phyloP scores from a whole-genome alignment of 1,140 invertebrate genomes.

The Drosophila malerkotliana region DNA sequence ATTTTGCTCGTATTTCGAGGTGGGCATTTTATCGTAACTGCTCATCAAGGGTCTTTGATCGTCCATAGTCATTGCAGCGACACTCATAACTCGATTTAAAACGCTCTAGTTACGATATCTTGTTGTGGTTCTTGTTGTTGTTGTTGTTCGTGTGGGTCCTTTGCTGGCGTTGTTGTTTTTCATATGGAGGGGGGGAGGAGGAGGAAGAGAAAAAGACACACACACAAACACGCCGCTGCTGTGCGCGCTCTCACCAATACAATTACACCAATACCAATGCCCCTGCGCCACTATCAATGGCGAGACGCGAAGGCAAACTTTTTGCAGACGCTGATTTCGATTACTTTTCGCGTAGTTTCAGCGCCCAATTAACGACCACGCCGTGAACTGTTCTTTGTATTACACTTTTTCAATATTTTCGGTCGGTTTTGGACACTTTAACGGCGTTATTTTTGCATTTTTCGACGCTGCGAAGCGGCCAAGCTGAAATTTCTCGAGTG shows the following conservation, averaged over 20 bases:
- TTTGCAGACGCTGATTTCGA: conserved; percentile 45
- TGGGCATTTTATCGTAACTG: conserved; percentile 83
- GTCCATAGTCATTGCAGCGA: conserved; percentile 84
- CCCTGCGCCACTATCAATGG: conserved; percentile 32
- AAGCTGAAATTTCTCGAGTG: conserved; percentile 39
- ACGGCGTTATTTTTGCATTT: conserved; percentile 59
- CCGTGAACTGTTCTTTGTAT: conserved; percentile 62
- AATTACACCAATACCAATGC: conserved; percentile 26
- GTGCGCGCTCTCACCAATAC: conserved; percentile 43
- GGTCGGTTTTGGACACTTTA: conserved; percentile 54
- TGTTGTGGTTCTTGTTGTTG: conserved; percentile 36
- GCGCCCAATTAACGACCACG: conserved; percentile 49
- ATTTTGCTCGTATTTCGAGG: conserved; percentile 79
- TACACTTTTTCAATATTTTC: conserved; percentile 68
- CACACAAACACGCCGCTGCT: conserved; percentile 8
- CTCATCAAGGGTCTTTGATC: conserved; percentile 84
- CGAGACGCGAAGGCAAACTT: conserved; percentile 53
- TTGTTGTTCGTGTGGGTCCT: conserved; percentile 36
- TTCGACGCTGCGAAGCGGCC: conserved; percentile 52
- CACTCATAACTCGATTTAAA: conserved; percentile 77
- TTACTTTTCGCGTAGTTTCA: conserved; percentile 46
- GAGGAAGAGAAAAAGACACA: conserved; percentile 45
- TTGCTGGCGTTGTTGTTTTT: conserved; percentile 40
- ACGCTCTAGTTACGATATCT: conserved; percentile 20
- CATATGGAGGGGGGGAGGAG: conserved; percentile 29